Evolutionary conservation across 1,140 invertebrate genomes (phyloP).

Genomic region (Lordiphosa stackelbergi): DNA sequence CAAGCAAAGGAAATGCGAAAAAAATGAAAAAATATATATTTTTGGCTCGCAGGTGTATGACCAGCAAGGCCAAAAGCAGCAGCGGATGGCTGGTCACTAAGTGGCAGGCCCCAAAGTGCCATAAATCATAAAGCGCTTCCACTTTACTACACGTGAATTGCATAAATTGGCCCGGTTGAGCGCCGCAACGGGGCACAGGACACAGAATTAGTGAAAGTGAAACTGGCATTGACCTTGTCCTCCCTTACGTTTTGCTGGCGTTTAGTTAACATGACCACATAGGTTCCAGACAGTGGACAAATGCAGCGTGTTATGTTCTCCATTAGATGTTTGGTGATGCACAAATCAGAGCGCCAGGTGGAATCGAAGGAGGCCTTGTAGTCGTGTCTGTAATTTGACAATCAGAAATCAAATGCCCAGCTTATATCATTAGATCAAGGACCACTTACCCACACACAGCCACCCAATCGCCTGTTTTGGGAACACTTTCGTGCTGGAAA

Average conservation of each 20-base stretch:
- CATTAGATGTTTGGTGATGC: slow-evolving; percentile 78
- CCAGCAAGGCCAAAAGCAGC: slow-evolving; percentile 4
- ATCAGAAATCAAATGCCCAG: background rate
- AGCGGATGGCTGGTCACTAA: slow-evolving; percentile 16
- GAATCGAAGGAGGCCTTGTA: slow-evolving; percentile 74
- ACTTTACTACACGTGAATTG: slow-evolving; percentile 44
- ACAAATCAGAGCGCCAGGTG: slow-evolving; percentile 77
- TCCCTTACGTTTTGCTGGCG: slow-evolving; percentile 78
- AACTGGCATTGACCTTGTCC: slow-evolving; percentile 16
- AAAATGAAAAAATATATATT: slow-evolving; percentile 13
- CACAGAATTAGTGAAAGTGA: slow-evolving; percentile 6
- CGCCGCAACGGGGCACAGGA: slow-evolving; percentile 5
- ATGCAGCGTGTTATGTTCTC: slow-evolving; percentile 79
- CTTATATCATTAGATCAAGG: background rate
- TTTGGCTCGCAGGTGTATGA: slow-evolving; percentile 20
- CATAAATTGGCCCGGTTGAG: slow-evolving; percentile 35
- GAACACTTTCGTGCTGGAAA: slow-evolving; percentile 74
- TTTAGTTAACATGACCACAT: slow-evolving; percentile 80
- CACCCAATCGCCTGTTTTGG: slow-evolving; percentile 72
- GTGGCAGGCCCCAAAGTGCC: slow-evolving; percentile 28
- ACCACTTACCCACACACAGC: slow-evolving; percentile 65
- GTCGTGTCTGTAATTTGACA: slow-evolving; percentile 52
- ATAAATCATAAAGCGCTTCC: slow-evolving; percentile 51
- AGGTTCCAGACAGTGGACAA: slow-evolving; percentile 80
- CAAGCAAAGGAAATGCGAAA: slow-evolving; percentile 36